A percentile compares a stretch with the other conserved stretches of the same genome.
These are phyloP conservation scores for Astropecten irregularis DNA, from an alignment of 53 echinoderm and acorn worm species.

Conservation along the genomic window DNA sequence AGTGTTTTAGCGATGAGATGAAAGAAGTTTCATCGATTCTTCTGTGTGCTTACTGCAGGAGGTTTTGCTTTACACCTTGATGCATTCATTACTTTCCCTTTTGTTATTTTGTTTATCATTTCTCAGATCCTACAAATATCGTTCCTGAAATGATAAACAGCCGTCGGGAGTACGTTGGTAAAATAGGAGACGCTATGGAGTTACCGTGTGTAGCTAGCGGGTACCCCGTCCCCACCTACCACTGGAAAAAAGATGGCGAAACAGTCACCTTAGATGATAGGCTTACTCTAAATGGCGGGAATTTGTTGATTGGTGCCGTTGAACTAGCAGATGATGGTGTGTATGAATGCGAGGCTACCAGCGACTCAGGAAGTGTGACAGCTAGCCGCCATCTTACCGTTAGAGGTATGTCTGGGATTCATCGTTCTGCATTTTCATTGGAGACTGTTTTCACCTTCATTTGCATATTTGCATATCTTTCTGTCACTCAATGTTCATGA, in stretches of 20 bases:
- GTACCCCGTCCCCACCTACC: conserved; percentile 76
- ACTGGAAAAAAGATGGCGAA: conserved; percentile 79
- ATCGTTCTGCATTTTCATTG: no score
- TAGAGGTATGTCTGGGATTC: conserved; percentile 65
- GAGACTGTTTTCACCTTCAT: not conserved
- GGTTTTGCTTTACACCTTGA: no score
- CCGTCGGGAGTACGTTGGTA: conserved; percentile 61
- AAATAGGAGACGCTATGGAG: conserved; percentile 77
- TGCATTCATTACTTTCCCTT: no score
- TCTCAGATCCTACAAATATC: conserved; percentile 77
- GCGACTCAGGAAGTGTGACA: conserved; percentile 62
- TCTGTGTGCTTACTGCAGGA: no score
- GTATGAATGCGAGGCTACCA: conserved; percentile 83
- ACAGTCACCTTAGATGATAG: conserved; percentile 38
- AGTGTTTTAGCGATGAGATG: no score
- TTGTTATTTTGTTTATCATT: not conserved
- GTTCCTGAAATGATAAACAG: conserved; percentile 82
- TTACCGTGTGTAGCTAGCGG: conserved; percentile 93
- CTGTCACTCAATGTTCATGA: no score
- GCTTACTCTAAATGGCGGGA: conserved; percentile 77
- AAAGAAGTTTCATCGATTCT: no score
- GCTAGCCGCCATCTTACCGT: conserved; percentile 68
- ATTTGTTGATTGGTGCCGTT: conserved; percentile 74
- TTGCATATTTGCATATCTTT: not conserved
- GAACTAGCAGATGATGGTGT: conserved; percentile 72